Conservation (phyloP, 2,113 vertebrate genomes). For the Sorex araneus region DNA sequence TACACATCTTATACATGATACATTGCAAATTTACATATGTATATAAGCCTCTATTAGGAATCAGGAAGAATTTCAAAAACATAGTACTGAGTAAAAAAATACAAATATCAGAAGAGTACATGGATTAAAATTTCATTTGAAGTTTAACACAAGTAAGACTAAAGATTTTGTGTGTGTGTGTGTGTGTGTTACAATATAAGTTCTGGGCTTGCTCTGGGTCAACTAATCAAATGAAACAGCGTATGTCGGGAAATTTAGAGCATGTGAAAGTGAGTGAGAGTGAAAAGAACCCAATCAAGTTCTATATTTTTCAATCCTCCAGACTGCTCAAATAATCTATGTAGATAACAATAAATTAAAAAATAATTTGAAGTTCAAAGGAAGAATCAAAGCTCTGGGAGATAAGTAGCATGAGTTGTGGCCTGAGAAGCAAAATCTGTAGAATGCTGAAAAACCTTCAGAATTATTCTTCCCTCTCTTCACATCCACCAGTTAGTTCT, state of each 20-base stretch:
- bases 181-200: no score
- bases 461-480: not conserved
- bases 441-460: not conserved
- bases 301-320: not conserved
- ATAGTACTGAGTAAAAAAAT: no score
- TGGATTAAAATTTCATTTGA: no score
- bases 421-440: not conserved
- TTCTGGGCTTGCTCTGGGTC: not conserved
- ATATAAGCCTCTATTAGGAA: no score
- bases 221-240: not conserved
- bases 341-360: not conserved
- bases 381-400: constrained; percentile 3
- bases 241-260: not conserved
- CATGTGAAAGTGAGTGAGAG: not conserved
- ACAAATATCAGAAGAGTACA: no score
- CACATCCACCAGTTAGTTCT: no score
- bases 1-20: no score
- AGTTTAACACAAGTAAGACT: no score
- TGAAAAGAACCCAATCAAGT: not conserved
- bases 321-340: not conserved
- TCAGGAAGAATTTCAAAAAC: no score
- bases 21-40: no score
- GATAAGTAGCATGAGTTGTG: not conserved
- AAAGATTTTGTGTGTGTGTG: not conserved
- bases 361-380: constrained; percentile 30